phyloP scores from a whole-genome alignment of 2,888 invertebrate species.

The Stramonita haemastoma region DNA sequence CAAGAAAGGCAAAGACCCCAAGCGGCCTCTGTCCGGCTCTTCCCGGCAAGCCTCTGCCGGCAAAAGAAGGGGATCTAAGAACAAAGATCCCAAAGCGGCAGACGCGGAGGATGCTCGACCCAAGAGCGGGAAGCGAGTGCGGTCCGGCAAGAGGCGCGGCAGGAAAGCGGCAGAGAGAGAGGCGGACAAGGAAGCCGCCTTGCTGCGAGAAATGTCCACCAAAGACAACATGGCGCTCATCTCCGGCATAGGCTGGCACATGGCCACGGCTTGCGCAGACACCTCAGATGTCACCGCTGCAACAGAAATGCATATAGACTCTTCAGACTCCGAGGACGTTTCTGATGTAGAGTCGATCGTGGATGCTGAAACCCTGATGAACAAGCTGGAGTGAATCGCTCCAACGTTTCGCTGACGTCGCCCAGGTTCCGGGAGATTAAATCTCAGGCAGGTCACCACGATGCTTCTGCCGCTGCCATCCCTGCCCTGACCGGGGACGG shows the following conservation, averaged over 20 bases:
- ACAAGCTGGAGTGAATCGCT: slow-evolving; percentile 38
- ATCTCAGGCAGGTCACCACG: slow-evolving; percentile 16
- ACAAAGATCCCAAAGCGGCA: slow-evolving; percentile 57
- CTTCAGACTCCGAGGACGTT: slow-evolving; percentile 59
- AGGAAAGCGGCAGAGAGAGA: slow-evolving; percentile 54
- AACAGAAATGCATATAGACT: slow-evolving; percentile 51
- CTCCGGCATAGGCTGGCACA: slow-evolving; percentile 73
- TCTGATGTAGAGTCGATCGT: slow-evolving; percentile 35
- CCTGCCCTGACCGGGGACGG: slow-evolving; percentile 62
- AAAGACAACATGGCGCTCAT: slow-evolving; percentile 67
- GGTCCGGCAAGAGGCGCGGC: slow-evolving; percentile 59
- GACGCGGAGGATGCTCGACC: slow-evolving; percentile 54
- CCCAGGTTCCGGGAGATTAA: slow-evolving; percentile 64
- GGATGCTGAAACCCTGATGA: slow-evolving; percentile 9
- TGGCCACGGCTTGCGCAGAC: slow-evolving; percentile 66
- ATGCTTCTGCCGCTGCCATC: neutral
- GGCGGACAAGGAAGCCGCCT: slow-evolving; percentile 35
- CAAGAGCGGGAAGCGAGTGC: slow-evolving; percentile 64
- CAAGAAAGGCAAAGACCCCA: slow-evolving; percentile 52
- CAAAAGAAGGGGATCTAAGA: slow-evolving; percentile 55
- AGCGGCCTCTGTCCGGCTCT: slow-evolving; percentile 50
- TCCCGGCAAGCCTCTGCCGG: slow-evolving; percentile 59
- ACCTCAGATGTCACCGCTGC: slow-evolving; percentile 64
- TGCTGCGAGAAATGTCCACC: slow-evolving; percentile 55
- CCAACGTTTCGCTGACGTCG: slow-evolving; percentile 43